Conservation (phyloP, 2,888 invertebrate genomes). For the Saturnia pavonia region DNA sequence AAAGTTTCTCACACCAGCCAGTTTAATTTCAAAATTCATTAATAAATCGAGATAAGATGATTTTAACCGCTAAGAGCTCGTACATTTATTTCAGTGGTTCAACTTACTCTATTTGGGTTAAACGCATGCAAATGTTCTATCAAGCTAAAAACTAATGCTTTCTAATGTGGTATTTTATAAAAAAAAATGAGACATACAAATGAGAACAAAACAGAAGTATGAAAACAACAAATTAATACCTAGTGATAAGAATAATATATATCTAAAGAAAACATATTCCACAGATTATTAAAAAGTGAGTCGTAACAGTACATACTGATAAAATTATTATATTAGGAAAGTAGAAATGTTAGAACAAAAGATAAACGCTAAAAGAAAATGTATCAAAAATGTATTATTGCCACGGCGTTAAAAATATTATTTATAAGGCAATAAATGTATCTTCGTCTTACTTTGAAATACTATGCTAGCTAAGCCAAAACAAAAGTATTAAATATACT, state of each 20-base stretch:
- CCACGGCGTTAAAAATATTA: no score
- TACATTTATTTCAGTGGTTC: constrained; percentile 18
- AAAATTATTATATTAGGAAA: no score
- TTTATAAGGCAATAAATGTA: no score
- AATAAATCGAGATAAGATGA: constrained; percentile 16
- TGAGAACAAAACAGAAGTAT: neutral
- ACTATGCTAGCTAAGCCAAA: no score
- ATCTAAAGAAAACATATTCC: no score
- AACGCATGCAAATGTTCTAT: constrained; percentile 32
- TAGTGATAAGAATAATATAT: neutral
- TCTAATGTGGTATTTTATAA: neutral
- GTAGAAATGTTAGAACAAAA: no score
- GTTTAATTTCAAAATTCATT: constrained; percentile 17
- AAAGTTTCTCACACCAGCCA: constrained; percentile 36
- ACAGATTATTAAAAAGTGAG: no score
- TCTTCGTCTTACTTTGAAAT: no score
- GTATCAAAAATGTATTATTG: no score
- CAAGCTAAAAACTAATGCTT: neutral
- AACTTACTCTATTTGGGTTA: constrained; percentile 29
- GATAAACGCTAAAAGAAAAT: no score
- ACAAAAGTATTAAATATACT: no score
- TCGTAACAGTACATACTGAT: no score
- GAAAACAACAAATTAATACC: neutral
- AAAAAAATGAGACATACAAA: neutral
- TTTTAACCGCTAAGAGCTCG: constrained; percentile 7